Evolutionary conservation across 2,113 vertebrate species (phyloP).

Genomic region (Chaenocephalus aceratus): DNA sequence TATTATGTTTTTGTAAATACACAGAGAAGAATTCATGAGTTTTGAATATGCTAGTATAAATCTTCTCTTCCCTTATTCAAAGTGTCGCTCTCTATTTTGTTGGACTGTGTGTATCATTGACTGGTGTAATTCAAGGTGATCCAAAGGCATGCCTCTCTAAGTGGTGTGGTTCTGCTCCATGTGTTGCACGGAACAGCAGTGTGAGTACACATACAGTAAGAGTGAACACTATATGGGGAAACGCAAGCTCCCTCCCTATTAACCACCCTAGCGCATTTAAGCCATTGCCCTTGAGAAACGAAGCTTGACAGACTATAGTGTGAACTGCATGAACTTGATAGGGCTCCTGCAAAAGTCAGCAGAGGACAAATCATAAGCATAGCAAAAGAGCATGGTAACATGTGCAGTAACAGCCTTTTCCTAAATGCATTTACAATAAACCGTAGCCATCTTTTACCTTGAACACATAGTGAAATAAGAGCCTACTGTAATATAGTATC

Average conservation of each 20-base stretch:
- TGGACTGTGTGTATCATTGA: background rate
- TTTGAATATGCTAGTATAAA: slow-evolving; percentile 85
- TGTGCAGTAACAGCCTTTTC: background rate
- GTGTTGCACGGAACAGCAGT: too few relatives aligned
- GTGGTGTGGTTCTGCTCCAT: too few relatives aligned
- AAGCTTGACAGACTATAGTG: background rate
- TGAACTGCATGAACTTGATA: background rate
- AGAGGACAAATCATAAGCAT: background rate
- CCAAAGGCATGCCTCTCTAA: background rate
- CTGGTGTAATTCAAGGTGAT: background rate
- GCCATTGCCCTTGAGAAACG: background rate
- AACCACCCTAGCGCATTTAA: background rate
- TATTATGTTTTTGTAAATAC: slow-evolving; percentile 85
- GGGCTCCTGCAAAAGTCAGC: background rate
- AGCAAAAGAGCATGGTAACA: background rate
- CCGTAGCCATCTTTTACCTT: background rate
- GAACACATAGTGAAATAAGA: background rate
- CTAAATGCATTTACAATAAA: background rate
- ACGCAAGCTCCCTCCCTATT: background rate
- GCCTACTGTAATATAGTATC: background rate
- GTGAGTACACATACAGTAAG: too few relatives aligned
- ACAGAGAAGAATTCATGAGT: slow-evolving; percentile 82
- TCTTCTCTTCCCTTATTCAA: slow-evolving; percentile 78
- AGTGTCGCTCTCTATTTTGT: slow-evolving; percentile 42
- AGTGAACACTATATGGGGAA: background rate